Conservation (phyloP, 2,888 invertebrate genomes). For the Frankliniella intonsa region DNA sequence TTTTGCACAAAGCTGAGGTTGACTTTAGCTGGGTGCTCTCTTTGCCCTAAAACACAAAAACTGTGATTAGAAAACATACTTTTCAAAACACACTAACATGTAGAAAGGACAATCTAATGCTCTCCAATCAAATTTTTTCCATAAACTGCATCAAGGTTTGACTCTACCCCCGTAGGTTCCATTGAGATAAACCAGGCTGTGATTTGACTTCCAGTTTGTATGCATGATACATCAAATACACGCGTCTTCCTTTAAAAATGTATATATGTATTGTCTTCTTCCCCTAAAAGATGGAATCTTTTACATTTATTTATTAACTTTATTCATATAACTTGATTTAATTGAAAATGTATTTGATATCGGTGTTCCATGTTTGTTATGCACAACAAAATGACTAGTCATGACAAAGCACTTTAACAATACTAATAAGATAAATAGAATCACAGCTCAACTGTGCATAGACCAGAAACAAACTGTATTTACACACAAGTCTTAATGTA, state of each 20-base stretch:
- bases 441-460: conserved; percentile 3
- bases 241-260: too few species aligned
- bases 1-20: conserved; percentile 39
- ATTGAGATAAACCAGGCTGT: neutral
- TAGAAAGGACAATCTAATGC: neutral
- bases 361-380: neutral
- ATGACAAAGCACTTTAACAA: neutral
- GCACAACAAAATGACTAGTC: neutral
- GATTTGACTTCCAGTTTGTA: neutral
- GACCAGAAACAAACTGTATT: neutral
- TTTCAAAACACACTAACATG: conserved; percentile 13
- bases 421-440: conserved; percentile 8
- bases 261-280: too few species aligned
- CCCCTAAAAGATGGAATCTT: neutral
- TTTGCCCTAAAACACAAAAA: conserved; percentile 43
- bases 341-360: too few species aligned
- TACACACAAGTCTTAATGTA: neutral
- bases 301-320: neutral
- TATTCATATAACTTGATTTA: neutral
- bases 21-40: conserved; percentile 45
- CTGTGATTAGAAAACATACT: too few species aligned
- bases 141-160: too few species aligned
- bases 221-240: neutral
- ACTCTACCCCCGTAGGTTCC: too few species aligned
- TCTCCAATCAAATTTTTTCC: too few species aligned